Conservation (phyloP, 64 coral and sea anemone species). For the Exaiptasia diaphana region DNA sequence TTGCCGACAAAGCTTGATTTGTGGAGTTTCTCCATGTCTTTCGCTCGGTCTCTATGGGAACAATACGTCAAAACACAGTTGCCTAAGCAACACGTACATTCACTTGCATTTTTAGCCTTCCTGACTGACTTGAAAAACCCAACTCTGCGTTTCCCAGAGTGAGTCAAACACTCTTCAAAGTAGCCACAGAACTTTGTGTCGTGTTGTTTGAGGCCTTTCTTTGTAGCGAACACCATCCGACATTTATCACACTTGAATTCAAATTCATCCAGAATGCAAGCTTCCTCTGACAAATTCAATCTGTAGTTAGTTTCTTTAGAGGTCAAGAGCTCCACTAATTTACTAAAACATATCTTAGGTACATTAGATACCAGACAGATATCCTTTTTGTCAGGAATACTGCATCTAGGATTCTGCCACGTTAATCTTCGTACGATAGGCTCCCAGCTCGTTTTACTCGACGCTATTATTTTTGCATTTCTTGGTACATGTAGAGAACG, state of each 20-base stretch:
- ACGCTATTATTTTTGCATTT: conserved; percentile 30
- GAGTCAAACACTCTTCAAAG: conserved; percentile 66
- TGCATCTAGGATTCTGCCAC: conserved; percentile 12
- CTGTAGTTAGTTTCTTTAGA: conserved; percentile 4
- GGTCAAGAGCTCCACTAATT: conserved; percentile 42
- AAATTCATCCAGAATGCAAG: conserved; percentile 60
- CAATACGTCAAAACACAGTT: conserved; percentile 79
- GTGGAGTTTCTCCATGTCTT: conserved; percentile 66
- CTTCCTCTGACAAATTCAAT: conserved; percentile 31
- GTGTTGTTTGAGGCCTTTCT: conserved; percentile 44
- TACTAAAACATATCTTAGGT: conserved; percentile 20
- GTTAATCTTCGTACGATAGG: conserved; percentile 11
- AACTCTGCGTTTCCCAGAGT: conserved; percentile 12
- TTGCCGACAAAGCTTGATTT: conserved; percentile 73
- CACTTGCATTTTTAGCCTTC: background rate
- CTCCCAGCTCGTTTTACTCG: conserved; percentile 51
- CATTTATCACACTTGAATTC: conserved; percentile 62
- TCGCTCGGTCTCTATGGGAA: conserved; percentile 33
- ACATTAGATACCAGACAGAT: conserved; percentile 55
- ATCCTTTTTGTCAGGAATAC: conserved; percentile 54
- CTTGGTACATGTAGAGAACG: conserved; percentile 61
- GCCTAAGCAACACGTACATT: conserved; percentile 49
- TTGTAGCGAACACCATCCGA: conserved; percentile 47
- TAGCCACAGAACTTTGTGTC: conserved; percentile 73
- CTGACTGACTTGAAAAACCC: conserved; percentile 24